Evolutionary conservation across 2,113 vertebrate species (phyloP).

Genomic region (Clarias batrachus): DNA sequence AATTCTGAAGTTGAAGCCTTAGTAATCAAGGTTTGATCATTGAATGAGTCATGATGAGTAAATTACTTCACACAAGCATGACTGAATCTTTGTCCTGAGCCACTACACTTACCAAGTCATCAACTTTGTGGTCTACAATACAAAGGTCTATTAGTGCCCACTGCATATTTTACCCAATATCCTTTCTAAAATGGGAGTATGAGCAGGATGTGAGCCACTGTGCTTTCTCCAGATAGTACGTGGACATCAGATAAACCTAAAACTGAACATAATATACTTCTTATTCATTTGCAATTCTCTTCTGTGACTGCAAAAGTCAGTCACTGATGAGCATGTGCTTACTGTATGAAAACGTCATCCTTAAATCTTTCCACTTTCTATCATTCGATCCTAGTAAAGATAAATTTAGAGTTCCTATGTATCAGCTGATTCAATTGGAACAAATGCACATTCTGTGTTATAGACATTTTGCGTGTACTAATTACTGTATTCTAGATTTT

Average conservation of each 20-base stretch:
- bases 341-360: not conserved
- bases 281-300: not conserved
- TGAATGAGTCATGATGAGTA: conserved; percentile 58
- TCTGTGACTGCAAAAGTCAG: not conserved
- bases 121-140: conserved; percentile 45
- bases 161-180: conserved; percentile 51
- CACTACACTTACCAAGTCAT: conserved; percentile 65
- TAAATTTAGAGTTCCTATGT: not conserved
- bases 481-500: not conserved
- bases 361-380: not conserved
- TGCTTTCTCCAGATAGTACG: not conserved
- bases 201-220: conserved; percentile 25
- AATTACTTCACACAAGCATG: conserved; percentile 67
- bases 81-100: conserved; percentile 61
- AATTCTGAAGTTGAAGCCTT: conserved; percentile 52
- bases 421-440: not conserved
- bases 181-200: conserved; percentile 35
- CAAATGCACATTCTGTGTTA: not conserved
- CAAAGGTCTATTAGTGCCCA: conserved; percentile 53
- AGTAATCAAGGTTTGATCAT: conserved; percentile 46
- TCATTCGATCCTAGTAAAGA: not conserved
- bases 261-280: not conserved
- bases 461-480: not conserved
- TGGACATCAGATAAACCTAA: conserved; percentile 27
- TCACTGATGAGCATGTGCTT: not conserved